Percentiles rank a stretch among this genome's conserved stretches.
Conservation (phyloP, 2,888 invertebrate genomes). For the Anoplius nigerrimus region DNA sequence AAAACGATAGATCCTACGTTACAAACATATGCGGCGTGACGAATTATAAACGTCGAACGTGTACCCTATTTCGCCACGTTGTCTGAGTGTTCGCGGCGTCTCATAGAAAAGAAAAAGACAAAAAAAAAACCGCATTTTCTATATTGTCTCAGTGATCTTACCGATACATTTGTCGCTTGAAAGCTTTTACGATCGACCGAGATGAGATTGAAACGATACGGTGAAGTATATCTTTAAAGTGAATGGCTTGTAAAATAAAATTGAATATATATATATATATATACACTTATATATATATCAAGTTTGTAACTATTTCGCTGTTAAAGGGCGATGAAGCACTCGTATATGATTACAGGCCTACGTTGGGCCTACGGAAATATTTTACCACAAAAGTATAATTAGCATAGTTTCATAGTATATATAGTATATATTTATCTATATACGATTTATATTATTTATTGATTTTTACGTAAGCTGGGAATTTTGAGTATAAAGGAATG, state of each 20-base stretch:
- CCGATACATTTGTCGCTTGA: slow-evolving; percentile 24
- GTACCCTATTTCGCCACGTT: no score
- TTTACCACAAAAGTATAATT: slow-evolving; percentile 72
- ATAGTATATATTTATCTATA: slow-evolving; percentile 64
- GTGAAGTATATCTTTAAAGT: slow-evolving; percentile 48
- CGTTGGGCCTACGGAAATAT: slow-evolving; percentile 62
- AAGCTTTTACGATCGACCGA: slow-evolving; percentile 29
- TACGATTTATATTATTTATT: slow-evolving; percentile 69
- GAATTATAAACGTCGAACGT: not conserved
- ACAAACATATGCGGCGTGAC: slow-evolving; percentile 1
- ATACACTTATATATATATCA: slow-evolving; percentile 21
- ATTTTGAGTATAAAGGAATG: slow-evolving; percentile 49
- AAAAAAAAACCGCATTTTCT: no score
- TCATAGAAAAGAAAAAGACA: no score
- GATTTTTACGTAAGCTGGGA: slow-evolving; percentile 53
- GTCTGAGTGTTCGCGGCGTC: no score
- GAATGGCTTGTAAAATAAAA: slow-evolving; percentile 52
- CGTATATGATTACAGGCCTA: slow-evolving; percentile 55
- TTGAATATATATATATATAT: slow-evolving; percentile 22
- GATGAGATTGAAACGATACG: not conserved
- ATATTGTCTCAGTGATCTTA: not conserved
- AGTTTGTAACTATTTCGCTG: slow-evolving; percentile 49
- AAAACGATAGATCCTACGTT: slow-evolving; percentile 10
- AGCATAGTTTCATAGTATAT: slow-evolving; percentile 55
- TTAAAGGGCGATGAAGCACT: slow-evolving; percentile 32